Conservation (phyloP, 1,140 invertebrate genomes). For the Pseudomyrmex dendroicus region DNA sequence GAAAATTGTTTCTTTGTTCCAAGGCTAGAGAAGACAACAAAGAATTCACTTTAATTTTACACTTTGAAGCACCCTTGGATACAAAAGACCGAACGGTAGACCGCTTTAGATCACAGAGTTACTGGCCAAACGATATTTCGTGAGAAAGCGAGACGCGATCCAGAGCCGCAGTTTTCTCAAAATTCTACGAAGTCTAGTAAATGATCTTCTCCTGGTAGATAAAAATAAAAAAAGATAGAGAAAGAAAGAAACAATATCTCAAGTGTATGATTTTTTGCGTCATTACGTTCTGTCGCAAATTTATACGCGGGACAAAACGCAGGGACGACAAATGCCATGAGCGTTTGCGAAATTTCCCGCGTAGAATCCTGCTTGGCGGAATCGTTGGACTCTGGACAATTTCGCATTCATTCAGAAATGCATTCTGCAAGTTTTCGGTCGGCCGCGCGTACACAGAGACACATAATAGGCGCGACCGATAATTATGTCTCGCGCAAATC, state of each 20-base stretch:
- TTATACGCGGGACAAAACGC: background rate
- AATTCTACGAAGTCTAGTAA: slow-evolving; percentile 39
- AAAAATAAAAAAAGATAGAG: background rate
- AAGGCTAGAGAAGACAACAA: slow-evolving; percentile 51
- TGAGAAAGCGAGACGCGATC: slow-evolving; percentile 24
- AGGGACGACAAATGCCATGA: background rate
- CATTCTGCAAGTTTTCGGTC: slow-evolving; percentile 48
- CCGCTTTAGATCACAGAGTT: slow-evolving; percentile 59
- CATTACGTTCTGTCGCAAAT: background rate
- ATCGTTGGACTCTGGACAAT: slow-evolving; percentile 37
- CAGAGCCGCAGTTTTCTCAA: slow-evolving; percentile 1
- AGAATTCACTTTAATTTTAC: slow-evolving; percentile 63
- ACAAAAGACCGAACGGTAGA: slow-evolving; percentile 51
- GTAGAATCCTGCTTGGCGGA: background rate
- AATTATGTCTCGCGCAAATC: slow-evolving; percentile 54
- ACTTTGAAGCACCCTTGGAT: slow-evolving; percentile 51
- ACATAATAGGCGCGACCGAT: slow-evolving; percentile 45
- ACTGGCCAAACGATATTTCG: slow-evolving; percentile 50
- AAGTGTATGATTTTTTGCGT: background rate
- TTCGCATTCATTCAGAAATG: slow-evolving; percentile 48
- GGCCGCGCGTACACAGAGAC: slow-evolving; percentile 23
- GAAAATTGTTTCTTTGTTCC: slow-evolving; percentile 62
- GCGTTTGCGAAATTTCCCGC: slow-evolving; percentile 14
- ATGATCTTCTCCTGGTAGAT: slow-evolving; percentile 32
- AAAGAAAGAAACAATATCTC: slow-evolving; percentile 6